phyloP scores from a whole-genome alignment of 2,113 vertebrate species.

The Neopipo cinnamomea region DNA sequence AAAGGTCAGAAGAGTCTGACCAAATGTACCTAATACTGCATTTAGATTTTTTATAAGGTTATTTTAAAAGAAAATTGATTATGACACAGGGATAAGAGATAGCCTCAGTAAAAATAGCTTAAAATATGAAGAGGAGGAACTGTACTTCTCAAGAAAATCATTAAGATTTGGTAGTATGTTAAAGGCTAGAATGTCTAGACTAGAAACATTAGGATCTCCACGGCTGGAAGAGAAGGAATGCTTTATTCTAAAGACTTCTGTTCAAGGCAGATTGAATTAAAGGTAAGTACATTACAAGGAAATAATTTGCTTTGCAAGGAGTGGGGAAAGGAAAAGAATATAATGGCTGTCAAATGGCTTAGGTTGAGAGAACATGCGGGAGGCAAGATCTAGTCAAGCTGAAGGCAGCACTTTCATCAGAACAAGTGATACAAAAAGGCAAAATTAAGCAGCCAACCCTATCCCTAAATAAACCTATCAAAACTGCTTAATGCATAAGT shows the following conservation, averaged over 20 bases:
- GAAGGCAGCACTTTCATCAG: not conserved
- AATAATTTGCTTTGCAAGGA: not conserved
- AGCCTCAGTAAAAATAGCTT: not conserved
- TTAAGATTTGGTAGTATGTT: not conserved
- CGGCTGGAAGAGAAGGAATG: not conserved
- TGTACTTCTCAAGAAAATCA: not conserved
- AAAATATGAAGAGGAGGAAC: not conserved
- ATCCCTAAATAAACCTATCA: not conserved
- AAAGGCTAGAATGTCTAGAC: not conserved
- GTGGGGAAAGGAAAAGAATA: not conserved
- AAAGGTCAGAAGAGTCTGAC: not conserved
- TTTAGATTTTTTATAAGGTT: not conserved
- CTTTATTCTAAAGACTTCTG: not conserved
- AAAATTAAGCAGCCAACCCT: not conserved
- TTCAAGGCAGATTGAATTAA: not conserved
- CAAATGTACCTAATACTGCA: not conserved
- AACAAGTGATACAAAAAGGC: not conserved
- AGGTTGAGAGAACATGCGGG: not conserved
- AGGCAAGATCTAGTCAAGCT: not conserved
- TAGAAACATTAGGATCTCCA: not conserved
- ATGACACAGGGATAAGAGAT: not conserved
- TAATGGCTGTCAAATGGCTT: not conserved
- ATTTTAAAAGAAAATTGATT: not conserved
- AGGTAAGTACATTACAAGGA: not conserved
- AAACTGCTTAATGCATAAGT: not conserved